These are phyloP conservation scores for Holothuria scabra DNA, from an alignment of 53 echinoderm and acorn worm genomes.

Conservation along the genomic window DNA sequence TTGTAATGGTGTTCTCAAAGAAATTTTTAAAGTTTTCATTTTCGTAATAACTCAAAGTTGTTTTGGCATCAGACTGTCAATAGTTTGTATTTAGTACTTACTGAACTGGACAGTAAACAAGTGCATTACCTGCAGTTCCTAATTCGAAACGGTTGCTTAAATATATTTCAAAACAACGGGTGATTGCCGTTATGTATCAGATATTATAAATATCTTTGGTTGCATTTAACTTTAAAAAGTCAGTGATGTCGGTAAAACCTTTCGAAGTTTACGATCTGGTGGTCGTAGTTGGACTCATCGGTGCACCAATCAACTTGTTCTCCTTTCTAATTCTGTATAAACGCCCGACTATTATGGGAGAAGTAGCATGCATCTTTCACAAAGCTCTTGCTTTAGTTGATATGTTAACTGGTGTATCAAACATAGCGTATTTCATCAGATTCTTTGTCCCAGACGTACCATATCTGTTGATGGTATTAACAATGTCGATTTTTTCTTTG, in stretches of 20 bases:
- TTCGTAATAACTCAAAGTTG: too few relatives aligned
- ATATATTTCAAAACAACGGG: too few relatives aligned
- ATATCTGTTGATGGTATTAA: too few relatives aligned
- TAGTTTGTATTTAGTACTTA: too few relatives aligned
- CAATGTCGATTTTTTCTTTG: conserved; percentile 17
- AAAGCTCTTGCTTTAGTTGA: conserved; percentile 23
- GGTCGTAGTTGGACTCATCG: not conserved
- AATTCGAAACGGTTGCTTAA: too few relatives aligned
- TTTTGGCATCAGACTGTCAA: too few relatives aligned
- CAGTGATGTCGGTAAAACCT: not conserved
- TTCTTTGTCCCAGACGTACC: not conserved
- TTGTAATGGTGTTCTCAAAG: too few relatives aligned
- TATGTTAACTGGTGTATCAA: conserved; percentile 1
- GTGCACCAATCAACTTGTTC: conserved; percentile 7
- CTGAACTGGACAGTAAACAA: too few relatives aligned
- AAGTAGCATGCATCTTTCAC: too few relatives aligned
- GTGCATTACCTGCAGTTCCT: too few relatives aligned
- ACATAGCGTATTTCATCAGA: not conserved
- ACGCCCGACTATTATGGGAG: not conserved
- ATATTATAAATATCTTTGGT: not conserved
- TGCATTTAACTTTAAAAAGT: not conserved
- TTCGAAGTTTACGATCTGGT: conserved; percentile 22
- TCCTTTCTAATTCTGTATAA: conserved; percentile 8
- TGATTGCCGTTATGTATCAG: not conserved
- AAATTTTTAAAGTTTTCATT: too few relatives aligned